phyloP scores from a whole-genome alignment of 2,113 vertebrate species.

The Eretmochelys imbricata region DNA sequence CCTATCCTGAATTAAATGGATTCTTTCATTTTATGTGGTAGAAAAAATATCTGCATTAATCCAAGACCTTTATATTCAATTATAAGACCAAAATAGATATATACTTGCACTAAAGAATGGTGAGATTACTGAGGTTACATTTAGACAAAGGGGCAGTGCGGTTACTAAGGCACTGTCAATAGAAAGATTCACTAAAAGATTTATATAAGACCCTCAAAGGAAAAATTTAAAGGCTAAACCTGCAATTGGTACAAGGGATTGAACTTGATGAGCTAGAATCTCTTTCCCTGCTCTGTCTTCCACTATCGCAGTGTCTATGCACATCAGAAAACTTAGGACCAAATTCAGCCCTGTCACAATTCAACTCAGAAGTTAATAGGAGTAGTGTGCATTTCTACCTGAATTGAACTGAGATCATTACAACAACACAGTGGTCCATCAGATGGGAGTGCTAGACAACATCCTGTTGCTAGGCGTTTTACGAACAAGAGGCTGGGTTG shows the following conservation, averaged over 20 bases:
- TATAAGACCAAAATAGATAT: slow-evolving; percentile 34
- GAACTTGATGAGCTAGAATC: neutral
- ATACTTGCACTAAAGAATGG: neutral
- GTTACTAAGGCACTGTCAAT: neutral
- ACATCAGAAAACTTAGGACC: neutral
- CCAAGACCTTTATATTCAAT: neutral
- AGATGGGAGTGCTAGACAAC: neutral
- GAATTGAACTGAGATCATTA: neutral
- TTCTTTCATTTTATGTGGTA: neutral
- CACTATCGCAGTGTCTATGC: accelerated
- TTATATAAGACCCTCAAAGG: neutral
- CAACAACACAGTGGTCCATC: neutral
- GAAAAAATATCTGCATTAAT: neutral
- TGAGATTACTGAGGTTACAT: slow-evolving; percentile 13
- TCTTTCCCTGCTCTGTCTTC: neutral
- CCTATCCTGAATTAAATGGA: slow-evolving; percentile 12
- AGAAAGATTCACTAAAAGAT: neutral
- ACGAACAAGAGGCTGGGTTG: neutral
- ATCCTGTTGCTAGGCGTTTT: neutral
- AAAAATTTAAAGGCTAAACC: neutral
- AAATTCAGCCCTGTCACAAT: neutral
- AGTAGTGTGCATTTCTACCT: neutral
- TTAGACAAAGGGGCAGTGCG: neutral
- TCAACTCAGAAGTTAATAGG: neutral
- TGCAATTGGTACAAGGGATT: accelerated